A percentile compares a stretch with the other conserved stretches of the same genome.
These are phyloP conservation scores for Phaethon lepturus DNA, from an alignment of 2,113 vertebrate species.

Conservation along the genomic window DNA sequence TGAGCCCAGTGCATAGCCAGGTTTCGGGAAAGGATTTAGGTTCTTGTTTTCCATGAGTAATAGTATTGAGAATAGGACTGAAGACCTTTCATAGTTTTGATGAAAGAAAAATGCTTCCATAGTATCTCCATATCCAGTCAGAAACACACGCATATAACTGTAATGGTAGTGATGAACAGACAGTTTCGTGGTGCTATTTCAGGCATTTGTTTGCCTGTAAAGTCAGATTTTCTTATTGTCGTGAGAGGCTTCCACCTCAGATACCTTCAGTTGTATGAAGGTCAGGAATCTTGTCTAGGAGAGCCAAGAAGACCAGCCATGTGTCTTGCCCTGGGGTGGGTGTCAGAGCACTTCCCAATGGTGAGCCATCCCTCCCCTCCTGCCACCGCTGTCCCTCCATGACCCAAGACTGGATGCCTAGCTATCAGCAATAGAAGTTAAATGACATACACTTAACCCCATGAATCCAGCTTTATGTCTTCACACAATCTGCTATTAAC, in stretches of 20 bases:
- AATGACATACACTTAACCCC: not conserved
- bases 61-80: not conserved
- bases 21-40: not conserved
- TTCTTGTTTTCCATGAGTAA: not conserved
- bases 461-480: not conserved
- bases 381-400: rapidly evolving
- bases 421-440: not conserved
- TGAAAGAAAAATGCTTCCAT: not conserved
- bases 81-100: not conserved
- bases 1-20: not conserved
- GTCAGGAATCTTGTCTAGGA: not conserved
- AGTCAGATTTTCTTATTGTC: not conserved
- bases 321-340: rapidly evolving
- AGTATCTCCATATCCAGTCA: not conserved
- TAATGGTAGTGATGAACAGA: rapidly evolving
- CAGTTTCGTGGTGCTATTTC: not conserved
- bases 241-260: not conserved
- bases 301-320: not conserved
- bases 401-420: not conserved
- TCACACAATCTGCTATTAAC: not conserved
- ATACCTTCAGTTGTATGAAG: not conserved
- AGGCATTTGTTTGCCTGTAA: not conserved
- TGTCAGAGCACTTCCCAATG: not conserved
- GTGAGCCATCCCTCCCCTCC: not conserved
- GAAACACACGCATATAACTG: not conserved